Evolutionary conservation across 2,888 invertebrate species (phyloP), one percentile per base, ranked within the genome.

Genomic region (Chouioia cunea): DNA sequence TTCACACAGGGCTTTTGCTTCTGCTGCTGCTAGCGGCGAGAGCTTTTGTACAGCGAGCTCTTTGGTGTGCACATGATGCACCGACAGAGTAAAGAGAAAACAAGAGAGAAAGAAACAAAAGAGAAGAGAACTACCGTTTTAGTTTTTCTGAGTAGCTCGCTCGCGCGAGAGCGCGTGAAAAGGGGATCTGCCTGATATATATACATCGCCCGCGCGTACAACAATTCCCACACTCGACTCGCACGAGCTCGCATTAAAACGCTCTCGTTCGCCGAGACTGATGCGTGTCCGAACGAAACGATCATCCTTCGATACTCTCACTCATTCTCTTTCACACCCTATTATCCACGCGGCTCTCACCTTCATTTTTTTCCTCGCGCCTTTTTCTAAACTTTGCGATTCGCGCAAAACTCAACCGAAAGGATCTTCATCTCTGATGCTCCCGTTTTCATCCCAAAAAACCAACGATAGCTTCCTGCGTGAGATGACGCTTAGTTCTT

Each of bases 151-250:
- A n/a, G n/a, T n/a, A n/a, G n/a, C n/a, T n/a, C n/a, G n/a, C n/a
- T 36, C 4, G 36, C 6, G 36, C 0, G 22, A n/a, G 44, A 22
- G 58, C 50, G 65, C 65, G 60, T 71, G 71, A 66, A 71, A 70
- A 65, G n/a, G 68, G 56, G 53, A 50, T 62, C 54, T n/a, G n/a
- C n/a, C n/a, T n/a, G n/a, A n/a, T n/a, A n/a, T n/a, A n/a, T n/a
- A n/a, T n/a, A n/a, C n/a, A n/a, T n/a, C 46, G 57, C 16, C 43
- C 54, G 54, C 23, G 27, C 3, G 27, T 4, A 23, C 70, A 71
- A 71, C 79, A 36, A 36, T 82, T 82, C 82, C 81, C 82, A 82
- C 82, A 82, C 81, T 81, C 78, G 80, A 77, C 80, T 80, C 81
- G 80, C 82, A 82, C 81, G 82, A 80, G 76, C 79, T 77, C 77